These are phyloP conservation scores for Pseudococcus jackbeardsleyi DNA, from an alignment of 2,888 invertebrate genomes.

Conservation along the genomic window DNA sequence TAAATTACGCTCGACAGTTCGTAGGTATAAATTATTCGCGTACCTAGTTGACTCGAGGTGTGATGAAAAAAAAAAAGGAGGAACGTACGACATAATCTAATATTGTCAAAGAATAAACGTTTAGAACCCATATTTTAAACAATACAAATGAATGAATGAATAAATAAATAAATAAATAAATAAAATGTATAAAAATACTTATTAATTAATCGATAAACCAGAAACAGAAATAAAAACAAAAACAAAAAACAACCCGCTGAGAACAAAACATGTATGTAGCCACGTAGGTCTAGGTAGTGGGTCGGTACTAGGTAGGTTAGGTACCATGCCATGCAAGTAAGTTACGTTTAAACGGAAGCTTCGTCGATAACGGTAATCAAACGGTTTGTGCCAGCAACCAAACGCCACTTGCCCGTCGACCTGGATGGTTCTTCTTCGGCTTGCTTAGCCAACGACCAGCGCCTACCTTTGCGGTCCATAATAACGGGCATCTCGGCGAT, in stretches of 20 bases:
- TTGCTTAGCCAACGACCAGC: constrained; percentile 79
- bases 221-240: constrained; percentile 31
- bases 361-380: constrained; percentile 85
- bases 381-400: constrained; percentile 73
- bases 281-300: no score
- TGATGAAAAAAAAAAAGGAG: not conserved
- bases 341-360: constrained; percentile 72
- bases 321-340: no score
- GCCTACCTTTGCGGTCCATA: constrained; percentile 79
- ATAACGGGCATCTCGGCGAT: constrained; percentile 83
- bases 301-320: no score
- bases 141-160: constrained; percentile 17
- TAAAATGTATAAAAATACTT: not conserved
- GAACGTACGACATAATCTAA: constrained; percentile 5
- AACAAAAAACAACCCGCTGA: not conserved
- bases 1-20: not conserved
- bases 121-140: not conserved
- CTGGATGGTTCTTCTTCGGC: constrained; percentile 68
- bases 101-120: constrained; percentile 45
- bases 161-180: constrained; percentile 1
- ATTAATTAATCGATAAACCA: not conserved
- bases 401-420: constrained; percentile 70
- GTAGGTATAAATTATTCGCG: not conserved
- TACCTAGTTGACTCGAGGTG: not conserved
- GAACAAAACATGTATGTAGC: no score